Evolutionary conservation across 2,888 invertebrate genomes (phyloP).

Genomic region (Bimastos eiseni): DNA sequence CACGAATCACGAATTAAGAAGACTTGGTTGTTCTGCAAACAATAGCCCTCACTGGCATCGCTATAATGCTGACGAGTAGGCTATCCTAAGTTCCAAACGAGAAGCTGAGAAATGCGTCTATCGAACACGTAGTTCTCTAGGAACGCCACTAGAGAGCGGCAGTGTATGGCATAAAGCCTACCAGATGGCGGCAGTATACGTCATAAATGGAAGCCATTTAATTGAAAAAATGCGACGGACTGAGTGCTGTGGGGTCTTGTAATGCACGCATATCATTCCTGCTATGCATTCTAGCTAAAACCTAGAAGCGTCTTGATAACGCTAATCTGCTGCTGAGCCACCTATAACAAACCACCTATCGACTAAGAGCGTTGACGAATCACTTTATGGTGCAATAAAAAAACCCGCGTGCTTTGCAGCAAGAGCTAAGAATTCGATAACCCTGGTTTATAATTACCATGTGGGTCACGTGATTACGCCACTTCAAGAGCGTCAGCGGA

Average conservation of each 20-base stretch:
- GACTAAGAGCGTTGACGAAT: not conserved
- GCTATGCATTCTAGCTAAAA: not conserved
- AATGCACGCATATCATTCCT: not conserved
- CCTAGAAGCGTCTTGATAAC: not conserved
- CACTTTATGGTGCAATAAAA: not conserved
- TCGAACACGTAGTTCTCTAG: not conserved
- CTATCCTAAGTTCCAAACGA: no score
- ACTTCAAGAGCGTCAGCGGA: not conserved
- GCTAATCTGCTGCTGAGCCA: not conserved
- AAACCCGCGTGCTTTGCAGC: not conserved
- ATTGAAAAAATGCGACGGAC: not conserved
- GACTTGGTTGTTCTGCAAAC: not conserved
- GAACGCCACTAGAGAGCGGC: not conserved
- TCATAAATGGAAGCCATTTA: not conserved
- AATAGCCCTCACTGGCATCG: not conserved
- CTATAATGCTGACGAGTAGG: not conserved
- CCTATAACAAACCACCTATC: not conserved
- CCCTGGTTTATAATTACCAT: not conserved
- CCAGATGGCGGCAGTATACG: not conserved
- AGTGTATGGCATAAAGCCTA: not conserved
- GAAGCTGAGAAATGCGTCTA: not conserved
- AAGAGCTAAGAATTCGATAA: not conserved
- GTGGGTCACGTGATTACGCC: not conserved
- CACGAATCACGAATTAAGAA: not conserved
- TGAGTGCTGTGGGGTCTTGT: not conserved